Percentiles rank a stretch among this genome's conserved stretches.
Evolutionary conservation across 2,113 vertebrate genomes (phyloP).

Genomic region (Stictonetta naevosa): DNA sequence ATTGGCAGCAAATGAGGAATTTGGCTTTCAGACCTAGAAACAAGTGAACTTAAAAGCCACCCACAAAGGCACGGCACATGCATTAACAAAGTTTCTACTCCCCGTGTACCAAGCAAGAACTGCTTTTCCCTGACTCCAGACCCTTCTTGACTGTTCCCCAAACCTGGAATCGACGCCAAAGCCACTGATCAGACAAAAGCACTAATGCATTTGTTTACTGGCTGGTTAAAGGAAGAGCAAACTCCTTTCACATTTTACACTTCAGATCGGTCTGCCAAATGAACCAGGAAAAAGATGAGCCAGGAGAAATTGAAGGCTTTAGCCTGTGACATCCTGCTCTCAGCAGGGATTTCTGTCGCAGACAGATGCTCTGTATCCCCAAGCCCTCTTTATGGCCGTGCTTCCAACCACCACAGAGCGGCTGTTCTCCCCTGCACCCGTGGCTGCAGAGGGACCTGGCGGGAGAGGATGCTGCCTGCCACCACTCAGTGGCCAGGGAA

Average conservation of each 20-base stretch:
- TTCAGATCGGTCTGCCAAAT: neutral
- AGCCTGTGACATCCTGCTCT: neutral
- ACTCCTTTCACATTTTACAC: neutral
- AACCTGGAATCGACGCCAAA: neutral
- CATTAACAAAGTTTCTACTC: neutral
- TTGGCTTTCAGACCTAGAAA: neutral
- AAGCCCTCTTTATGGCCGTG: neutral
- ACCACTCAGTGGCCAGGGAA: neutral
- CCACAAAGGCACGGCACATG: neutral
- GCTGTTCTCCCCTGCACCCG: neutral
- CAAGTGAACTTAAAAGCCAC: neutral
- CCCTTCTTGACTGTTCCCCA: neutral
- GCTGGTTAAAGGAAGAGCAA: neutral
- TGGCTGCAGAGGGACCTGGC: neutral
- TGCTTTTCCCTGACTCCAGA: neutral
- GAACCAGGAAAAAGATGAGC: neutral
- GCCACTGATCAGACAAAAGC: neutral
- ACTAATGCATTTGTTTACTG: neutral
- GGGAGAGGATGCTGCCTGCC: neutral
- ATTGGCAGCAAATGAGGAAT: neutral
- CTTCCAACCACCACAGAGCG: neutral
- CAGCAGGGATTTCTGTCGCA: neutral
- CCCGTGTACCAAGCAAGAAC: neutral
- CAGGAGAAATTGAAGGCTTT: neutral
- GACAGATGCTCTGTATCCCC: conserved; percentile 1